Base-by-base conservation (phyloP, 1,140 invertebrate genomes). In the Hypsibius dujardini region DNA sequence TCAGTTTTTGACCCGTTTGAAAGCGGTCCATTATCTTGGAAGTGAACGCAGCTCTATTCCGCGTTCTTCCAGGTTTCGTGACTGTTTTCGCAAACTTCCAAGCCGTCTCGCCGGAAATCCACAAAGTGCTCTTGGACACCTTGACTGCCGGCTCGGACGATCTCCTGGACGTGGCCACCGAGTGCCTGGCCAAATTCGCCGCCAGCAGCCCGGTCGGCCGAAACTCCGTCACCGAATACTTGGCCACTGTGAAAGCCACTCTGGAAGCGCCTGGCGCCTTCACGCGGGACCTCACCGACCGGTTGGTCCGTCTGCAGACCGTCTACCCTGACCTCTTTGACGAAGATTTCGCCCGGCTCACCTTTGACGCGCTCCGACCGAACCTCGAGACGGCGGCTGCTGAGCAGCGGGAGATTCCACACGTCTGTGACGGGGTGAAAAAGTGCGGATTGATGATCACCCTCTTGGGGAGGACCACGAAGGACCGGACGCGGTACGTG, bases 121-220 rank as follows among this genome's bases (percentile, higher is more conserved):
- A 67, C 62, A 12, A 7, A 7, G 62, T 42, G 62, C 62, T 67
- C 3, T 67, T 67, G 12, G 42, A 67, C 45, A 42, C 62, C 7
- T 3, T 67, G 12, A 7, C 42, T 3, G 3, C 12, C 3, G 62
- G 62, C 3, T 67, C 62, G 42, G 62, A 67, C 12, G 93, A 97
- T 76, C 77, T 98, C 3, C 92, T 95, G 78, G 87, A 94, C 80
- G 87, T 88, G 12, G 91, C 90, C 0, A 95, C 93, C 77, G 87
- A 94, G 75, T 96, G 92, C 74, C 89, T 96, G 86, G 90, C 93
- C 77, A 91, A 90, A 76, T 93, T 92, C 76, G 86, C 90, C 59
- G 83, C 85, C 14, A 88, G 88, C 2, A 87, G 87, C 76, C 84
- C 86, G 76, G 85, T 90, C 28, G 88, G 92, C 71, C 15, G 46